Evolutionary conservation across 1,140 invertebrate species (phyloP), one percentile per base, ranked within the genome.

Genomic region (Ceratina calcarata): DNA sequence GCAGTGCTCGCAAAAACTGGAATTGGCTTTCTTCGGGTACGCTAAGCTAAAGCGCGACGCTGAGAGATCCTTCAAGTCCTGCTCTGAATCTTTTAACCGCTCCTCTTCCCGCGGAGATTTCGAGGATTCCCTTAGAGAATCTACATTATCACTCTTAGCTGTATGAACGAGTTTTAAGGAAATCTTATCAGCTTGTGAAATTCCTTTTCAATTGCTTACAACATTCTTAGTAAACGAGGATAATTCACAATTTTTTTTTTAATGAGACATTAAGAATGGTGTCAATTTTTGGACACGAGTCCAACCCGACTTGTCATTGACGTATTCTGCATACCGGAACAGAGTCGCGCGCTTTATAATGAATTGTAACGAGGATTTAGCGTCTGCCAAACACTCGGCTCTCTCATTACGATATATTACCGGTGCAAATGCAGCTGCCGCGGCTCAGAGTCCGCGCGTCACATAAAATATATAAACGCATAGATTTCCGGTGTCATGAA

Each of bases 351-450:
- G 13, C 27, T 51, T 20, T 6, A 8, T 32, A 37, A 32, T 22
- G 24, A 78, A 70, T 78, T 53, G 49, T 62, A 53, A 70, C 66
- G 37, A 22, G 37, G 66, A 70, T 78, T 71, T 70, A 78, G 57
- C 67, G 61, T 60, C 57, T 77, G 75, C 67, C 75, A 70, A 78
- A 78, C 75, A 27, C 57, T 62, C 32, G 4, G 24, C n/a, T 45
- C 57, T 78, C 67, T 78, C 75, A 78, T 78, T 78, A 78, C 67
- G 68, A 70, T 78, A 78, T 78, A 78, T 70, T 78, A 78, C 57
- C 58, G 68, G 4, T 61, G 66, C 32, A 70, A 70, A 62, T 78
- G 75, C 66, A 70, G 57, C 55, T 37, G 27, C 45, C 57, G 57
- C 45, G 58, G 67, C 37, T 16, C 60, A 15, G 66, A 55, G 55